Conservation (phyloP, 64 coral and sea anemone genomes). For the Platygyra sinensis region DNA sequence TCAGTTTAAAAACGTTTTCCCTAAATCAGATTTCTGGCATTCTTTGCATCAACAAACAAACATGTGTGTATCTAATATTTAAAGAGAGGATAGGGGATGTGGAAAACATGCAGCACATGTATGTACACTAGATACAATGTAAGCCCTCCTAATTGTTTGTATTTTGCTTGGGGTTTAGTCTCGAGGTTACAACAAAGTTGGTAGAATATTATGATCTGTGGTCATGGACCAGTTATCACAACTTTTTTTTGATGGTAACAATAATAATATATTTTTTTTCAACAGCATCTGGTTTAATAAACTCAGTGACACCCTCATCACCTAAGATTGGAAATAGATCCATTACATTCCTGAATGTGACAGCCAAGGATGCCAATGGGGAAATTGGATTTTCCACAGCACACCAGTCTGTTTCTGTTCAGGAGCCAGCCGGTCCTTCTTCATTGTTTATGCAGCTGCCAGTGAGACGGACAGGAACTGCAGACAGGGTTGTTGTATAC, state of each 20-base stretch:
- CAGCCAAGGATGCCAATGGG: constrained; percentile 81
- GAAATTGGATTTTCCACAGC: constrained; percentile 78
- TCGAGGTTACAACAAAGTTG: too few species aligned
- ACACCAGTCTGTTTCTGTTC: constrained; percentile 43
- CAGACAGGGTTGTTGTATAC: constrained; percentile 52
- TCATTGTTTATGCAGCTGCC: constrained; percentile 25
- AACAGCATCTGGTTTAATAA: constrained; percentile 23
- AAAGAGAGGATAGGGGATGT: too few species aligned
- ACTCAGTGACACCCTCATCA: constrained; percentile 49
- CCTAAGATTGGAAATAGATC: constrained; percentile 65
- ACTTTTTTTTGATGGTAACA: not conserved
- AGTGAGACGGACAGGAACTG: constrained; percentile 81
- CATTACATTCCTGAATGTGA: constrained; percentile 61
- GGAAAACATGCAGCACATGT: too few species aligned
- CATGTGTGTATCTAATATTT: too few species aligned
- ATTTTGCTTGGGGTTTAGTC: too few species aligned
- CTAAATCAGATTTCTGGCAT: too few species aligned
- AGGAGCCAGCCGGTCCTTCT: constrained; percentile 66
- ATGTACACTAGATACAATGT: not conserved
- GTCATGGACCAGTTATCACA: not conserved
- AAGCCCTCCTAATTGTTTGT: too few species aligned
- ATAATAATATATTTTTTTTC: not conserved
- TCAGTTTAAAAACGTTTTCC: too few species aligned
- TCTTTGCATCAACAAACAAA: too few species aligned
- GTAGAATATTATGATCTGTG: too few species aligned